Percentiles rank a stretch among this genome's conserved stretches.
phyloP scores from a whole-genome alignment of 1,140 invertebrate genomes.

The Linepithema humile region DNA sequence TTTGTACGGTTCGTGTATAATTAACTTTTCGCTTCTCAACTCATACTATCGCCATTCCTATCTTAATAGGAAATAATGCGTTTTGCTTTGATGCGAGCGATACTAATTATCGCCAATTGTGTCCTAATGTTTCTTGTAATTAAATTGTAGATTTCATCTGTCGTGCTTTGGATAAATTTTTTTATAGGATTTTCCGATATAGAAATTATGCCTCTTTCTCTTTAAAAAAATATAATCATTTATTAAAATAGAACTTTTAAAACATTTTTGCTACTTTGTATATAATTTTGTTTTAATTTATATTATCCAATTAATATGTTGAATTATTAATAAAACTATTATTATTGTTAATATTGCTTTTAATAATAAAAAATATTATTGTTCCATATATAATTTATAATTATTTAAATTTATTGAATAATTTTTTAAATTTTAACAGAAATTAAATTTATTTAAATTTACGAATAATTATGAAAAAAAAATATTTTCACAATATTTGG shows the following conservation, averaged over 20 bases:
- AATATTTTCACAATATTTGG: background rate
- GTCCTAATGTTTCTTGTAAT: background rate
- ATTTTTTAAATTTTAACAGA: background rate
- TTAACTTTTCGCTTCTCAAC: slow-evolving; percentile 25
- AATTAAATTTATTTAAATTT: background rate
- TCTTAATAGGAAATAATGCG: slow-evolving; percentile 24
- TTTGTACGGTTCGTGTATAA: background rate
- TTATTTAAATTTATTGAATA: background rate
- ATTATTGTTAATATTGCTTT: background rate
- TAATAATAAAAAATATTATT: background rate
- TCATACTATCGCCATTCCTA: slow-evolving; percentile 1
- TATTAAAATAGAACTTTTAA: background rate
- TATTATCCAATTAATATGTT: background rate
- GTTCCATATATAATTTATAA: background rate
- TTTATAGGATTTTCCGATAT: background rate
- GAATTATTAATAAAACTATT: background rate
- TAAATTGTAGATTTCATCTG: background rate
- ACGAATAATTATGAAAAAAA: background rate
- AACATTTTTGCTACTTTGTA: background rate
- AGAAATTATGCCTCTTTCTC: background rate
- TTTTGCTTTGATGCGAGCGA: slow-evolving; percentile 12
- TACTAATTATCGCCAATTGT: background rate
- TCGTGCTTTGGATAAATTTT: background rate
- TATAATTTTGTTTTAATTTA: too few relatives aligned
- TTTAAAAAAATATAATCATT: background rate